These are phyloP conservation scores for Malurus elegans DNA, from an alignment of 2,113 vertebrate species.

Conservation along the genomic window DNA sequence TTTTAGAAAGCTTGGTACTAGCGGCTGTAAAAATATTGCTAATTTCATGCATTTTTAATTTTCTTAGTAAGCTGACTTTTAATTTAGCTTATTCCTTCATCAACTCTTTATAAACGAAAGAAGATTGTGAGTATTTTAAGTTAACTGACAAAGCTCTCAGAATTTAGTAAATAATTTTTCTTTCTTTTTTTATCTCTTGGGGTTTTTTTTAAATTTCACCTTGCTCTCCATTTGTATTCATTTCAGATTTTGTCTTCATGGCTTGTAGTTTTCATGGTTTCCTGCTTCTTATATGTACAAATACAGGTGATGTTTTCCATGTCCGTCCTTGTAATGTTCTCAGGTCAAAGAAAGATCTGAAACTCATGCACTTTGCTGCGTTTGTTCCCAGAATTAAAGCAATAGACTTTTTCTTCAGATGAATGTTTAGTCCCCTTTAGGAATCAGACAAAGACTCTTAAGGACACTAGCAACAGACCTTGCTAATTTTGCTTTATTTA, in stretches of 20 bases:
- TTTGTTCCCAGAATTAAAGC: background rate
- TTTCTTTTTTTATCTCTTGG: background rate
- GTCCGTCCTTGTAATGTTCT: background rate
- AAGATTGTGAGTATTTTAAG: background rate
- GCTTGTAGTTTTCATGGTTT: background rate
- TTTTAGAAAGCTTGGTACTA: background rate
- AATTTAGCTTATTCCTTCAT: background rate
- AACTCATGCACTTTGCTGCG: background rate
- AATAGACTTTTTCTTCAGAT: background rate
- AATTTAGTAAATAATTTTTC: background rate
- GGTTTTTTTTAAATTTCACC: background rate
- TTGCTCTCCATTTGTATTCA: background rate
- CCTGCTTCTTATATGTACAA: background rate
- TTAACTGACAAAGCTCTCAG: background rate
- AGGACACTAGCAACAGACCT: background rate
- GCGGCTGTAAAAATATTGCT: background rate
- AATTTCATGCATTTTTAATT: background rate
- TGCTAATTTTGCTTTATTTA: background rate
- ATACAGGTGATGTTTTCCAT: background rate
- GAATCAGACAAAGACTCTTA: background rate
- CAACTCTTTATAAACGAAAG: background rate
- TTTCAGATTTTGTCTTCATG: background rate
- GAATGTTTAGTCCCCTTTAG: background rate
- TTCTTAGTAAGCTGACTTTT: background rate
- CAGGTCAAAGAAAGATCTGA: background rate